Base-by-base conservation (phyloP, 2,113 vertebrate genomes). In the Phylloscopus trochiloides region DNA sequence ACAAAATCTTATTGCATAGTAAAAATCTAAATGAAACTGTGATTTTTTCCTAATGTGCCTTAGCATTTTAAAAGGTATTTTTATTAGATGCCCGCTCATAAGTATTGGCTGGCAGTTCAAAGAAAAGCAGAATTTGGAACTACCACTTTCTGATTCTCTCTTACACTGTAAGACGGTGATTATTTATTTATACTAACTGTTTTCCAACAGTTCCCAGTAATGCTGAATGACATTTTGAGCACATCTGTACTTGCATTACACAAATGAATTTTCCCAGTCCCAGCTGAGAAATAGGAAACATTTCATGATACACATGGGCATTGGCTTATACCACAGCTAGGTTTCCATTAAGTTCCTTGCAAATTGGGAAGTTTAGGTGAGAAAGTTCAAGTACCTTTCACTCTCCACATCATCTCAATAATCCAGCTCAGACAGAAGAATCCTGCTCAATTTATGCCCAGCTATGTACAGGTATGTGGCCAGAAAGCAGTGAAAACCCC, bases 141-240 rank as follows among this genome's bases (percentile, higher is more conserved):
- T 47, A 88, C 40, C 2, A 3, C 50, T 73, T 92, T 85, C 57
- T 58, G 50, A 82, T 54, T 81, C 70, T 68, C 51, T 87, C 55
- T 73, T 72, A 42, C 28, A 43, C 50, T 22, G 25, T 3, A 9
- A 93, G 62, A 79, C 31, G 8, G 55, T n/a, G 63, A 93, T 92
- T 86, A 92, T 86, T 95, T 96, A 95, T 94, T 96, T 89, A 92
- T 84, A 74, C 55, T 58, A 38, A 68, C 71, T 73, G 67, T 80
- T 86, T 92, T 90, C 63, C 55, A 79, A 86, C 79, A 67, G 50
- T 73, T 88, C 54, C 75, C 72, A 92, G 54, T 81, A 90, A 92
- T 47, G 38, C 51, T 88, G 77, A 92, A 91, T 89, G 92, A 95
- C 92, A 89, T 87, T 96, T 95, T 95, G 73, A 87, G 86, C 89